These are phyloP conservation scores for Setophaga coronata DNA, from an alignment of 2,113 vertebrate genomes.

Conservation along the genomic window DNA sequence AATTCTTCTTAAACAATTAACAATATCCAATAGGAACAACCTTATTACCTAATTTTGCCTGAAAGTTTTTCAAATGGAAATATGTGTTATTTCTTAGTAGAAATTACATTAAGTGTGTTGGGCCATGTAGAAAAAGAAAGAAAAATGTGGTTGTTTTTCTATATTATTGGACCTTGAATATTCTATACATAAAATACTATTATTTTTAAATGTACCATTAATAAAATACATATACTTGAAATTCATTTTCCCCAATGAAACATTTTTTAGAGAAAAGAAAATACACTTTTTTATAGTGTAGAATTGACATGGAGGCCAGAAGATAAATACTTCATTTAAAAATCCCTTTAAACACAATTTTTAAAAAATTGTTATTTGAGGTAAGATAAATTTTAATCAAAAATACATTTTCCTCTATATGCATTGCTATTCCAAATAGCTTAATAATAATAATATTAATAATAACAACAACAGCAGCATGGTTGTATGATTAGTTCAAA, in stretches of 20 bases:
- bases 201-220: not conserved
- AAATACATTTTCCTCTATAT: not conserved
- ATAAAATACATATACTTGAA: not conserved
- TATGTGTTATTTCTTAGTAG: not conserved
- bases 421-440: not conserved
- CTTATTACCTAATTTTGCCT: not conserved
- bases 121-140: not conserved
- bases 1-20: slow-evolving; percentile 12
- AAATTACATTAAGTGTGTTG: not conserved
- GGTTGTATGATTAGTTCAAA: not conserved
- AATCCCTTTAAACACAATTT: not conserved
- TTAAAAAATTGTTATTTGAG: not conserved
- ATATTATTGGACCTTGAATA: not conserved
- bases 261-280: not conserved
- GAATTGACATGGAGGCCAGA: not conserved
- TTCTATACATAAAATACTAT: not conserved
- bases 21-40: not conserved
- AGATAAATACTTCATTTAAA: not conserved
- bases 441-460: not conserved
- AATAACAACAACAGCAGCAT: no score
- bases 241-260: not conserved
- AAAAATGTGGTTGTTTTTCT: rapidly evolving
- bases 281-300: not conserved
- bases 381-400: not conserved
- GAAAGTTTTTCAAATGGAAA: not conserved